Percentiles rank a stretch among this genome's conserved stretches.
phyloP scores from a whole-genome alignment of 1,140 invertebrate genomes.

The Drosophila guanche region DNA sequence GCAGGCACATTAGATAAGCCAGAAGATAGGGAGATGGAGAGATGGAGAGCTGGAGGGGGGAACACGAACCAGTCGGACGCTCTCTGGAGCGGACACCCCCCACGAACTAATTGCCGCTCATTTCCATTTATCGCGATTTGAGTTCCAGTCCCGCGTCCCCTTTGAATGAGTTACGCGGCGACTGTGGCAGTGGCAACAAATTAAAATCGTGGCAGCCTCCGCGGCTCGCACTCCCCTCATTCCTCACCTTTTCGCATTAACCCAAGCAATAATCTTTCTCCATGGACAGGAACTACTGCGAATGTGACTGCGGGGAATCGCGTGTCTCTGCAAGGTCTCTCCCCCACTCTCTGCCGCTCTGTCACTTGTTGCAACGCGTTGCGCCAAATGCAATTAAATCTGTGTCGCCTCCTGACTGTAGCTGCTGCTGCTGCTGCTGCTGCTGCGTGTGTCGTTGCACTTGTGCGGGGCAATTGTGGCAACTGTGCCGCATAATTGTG shows the following conservation, averaged over 20 bases:
- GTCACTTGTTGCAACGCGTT: constrained; percentile 69
- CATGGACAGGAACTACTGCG: background rate
- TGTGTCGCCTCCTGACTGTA: constrained; percentile 47
- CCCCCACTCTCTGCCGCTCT: background rate
- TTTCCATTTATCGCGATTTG: constrained; percentile 70
- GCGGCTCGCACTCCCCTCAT: background rate
- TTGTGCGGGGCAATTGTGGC: constrained; percentile 54
- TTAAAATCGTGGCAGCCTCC: constrained; percentile 65
- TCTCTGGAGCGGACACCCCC: constrained; percentile 55
- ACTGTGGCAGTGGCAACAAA: constrained; percentile 33
- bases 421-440: constrained; percentile 10
- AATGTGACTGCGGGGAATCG: background rate
- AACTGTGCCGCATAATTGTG: constrained; percentile 79
- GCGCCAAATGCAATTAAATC: constrained; percentile 79
- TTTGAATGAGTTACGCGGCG: constrained; percentile 54
- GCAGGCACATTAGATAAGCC: constrained; percentile 48
- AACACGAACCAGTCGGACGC: constrained; percentile 32
- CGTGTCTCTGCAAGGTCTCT: constrained; percentile 8
- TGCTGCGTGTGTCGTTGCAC: constrained; percentile 23
- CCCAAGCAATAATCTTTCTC: too few species aligned
- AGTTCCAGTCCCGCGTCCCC: constrained; percentile 13
- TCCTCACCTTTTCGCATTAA: constrained; percentile 48
- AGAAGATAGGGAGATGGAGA: background rate
- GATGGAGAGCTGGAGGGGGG: background rate
- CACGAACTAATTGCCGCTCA: constrained; percentile 75